Base-by-base conservation (phyloP, 2,113 vertebrate genomes). In the Uria lomvia region DNA sequence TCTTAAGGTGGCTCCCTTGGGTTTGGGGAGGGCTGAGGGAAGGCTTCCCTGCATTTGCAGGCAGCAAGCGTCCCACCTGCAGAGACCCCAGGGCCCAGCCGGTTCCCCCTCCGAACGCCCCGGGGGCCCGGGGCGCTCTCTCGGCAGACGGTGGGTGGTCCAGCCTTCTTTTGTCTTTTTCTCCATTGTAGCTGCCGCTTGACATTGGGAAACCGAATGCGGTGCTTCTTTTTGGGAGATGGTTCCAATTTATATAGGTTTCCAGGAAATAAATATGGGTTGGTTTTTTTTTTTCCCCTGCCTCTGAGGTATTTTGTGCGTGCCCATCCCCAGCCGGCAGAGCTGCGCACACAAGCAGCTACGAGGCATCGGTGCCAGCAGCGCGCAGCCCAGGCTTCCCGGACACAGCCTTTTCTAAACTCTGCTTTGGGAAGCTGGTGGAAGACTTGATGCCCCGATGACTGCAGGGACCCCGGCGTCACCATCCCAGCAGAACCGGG, bases 1-100 rank as follows among this genome's bases (percentile, higher is more conserved):
- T 96, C 88, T 97, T 98, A 98, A 98, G 97, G 97, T 97, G 97
- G 97, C 83, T 97, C 97, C 87, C 80, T 62, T 84, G 77, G 87
- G 86, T 95, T 96, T 73, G 85, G 77, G 92, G 58, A 76, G 58
- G 83, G 77, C 73, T 72, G 77, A 6, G 0, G 85, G 27, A 85
- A 91, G 77, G 74, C 81, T 88, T 43, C 85, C 62, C 49, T 1
- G 1, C 66, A 62, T 93, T 94, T 93, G 71, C 87, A 95, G 82
- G 55, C 95, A 93, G 91, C 68, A 53, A 81, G 24, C 26, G 0
- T 97, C 95, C 90, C 89, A 96, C 86, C 92, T 97, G 96, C 56
- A 3, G 78, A 84, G 76, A 95, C 62, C 72, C 53, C 81, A 59
- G 80, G 74, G 60, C 60, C 77, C 6, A 5, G 86, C 93, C 12